Evolutionary conservation across 2,888 invertebrate genomes (phyloP).

Genomic region (Pseudococcus jackbeardsleyi): DNA sequence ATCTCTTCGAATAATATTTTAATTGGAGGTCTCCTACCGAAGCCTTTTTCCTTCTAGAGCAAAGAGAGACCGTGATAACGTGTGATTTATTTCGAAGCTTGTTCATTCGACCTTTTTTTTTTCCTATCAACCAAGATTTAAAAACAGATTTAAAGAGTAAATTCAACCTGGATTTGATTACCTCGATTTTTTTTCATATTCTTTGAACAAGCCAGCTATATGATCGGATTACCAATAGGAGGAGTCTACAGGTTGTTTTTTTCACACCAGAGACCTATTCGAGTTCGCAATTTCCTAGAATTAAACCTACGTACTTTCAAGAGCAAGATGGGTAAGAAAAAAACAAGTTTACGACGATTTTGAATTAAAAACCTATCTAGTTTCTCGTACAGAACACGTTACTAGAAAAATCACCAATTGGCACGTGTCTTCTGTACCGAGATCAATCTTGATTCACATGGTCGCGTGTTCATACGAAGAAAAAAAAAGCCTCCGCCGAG

Average conservation of each 20-base stretch:
- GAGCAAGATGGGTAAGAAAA: background rate
- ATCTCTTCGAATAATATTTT: conserved; percentile 23
- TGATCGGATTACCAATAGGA: conserved; percentile 5
- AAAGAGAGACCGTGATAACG: background rate
- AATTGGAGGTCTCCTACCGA: conserved; percentile 4
- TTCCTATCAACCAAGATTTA: too few relatives aligned
- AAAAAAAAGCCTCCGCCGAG: background rate
- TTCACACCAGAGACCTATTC: background rate
- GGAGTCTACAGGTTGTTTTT: background rate
- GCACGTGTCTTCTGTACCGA: conserved; percentile 33
- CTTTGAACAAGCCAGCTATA: background rate
- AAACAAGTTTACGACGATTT: conserved; percentile 35
- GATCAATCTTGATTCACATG: background rate
- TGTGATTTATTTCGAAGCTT: background rate
- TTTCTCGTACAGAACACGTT: background rate
- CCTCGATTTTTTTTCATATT: background rate
- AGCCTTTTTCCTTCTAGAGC: background rate
- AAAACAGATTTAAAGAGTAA: background rate
- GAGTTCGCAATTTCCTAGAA: background rate
- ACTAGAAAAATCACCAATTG: conserved; percentile 6
- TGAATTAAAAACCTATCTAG: background rate
- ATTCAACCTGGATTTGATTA: background rate
- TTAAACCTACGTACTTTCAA: background rate
- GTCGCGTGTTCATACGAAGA: background rate
- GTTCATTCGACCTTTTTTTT: conserved; percentile 19